These are phyloP conservation scores for Nomada lathburiana DNA, from an alignment of 2,888 invertebrate genomes.

Conservation along the genomic window DNA sequence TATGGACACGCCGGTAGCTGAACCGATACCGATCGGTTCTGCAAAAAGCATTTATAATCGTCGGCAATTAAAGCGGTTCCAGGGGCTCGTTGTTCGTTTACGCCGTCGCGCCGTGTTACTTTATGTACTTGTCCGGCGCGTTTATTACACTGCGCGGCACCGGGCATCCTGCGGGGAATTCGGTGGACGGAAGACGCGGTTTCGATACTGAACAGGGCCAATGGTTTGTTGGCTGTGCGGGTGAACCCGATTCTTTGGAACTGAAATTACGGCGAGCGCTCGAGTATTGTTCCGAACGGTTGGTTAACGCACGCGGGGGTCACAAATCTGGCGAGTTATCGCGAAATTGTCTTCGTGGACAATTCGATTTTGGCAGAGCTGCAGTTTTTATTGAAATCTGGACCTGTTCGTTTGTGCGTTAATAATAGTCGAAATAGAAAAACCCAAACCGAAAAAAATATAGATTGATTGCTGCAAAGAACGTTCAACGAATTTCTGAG, in stretches of 20 bases:
- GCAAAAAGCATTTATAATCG: conserved; percentile 62
- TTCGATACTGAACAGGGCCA: neutral
- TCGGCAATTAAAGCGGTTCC: conserved; percentile 53
- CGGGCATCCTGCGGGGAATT: neutral
- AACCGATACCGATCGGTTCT: conserved; percentile 62
- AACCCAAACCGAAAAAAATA: too few species aligned
- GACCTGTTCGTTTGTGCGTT: too few species aligned
- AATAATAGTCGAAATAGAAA: too few species aligned
- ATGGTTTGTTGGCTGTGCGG: neutral
- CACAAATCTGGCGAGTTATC: too few species aligned
- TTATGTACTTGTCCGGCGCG: conserved; percentile 32
- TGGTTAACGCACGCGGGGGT: too few species aligned
- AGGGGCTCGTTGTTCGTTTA: conserved; percentile 11
- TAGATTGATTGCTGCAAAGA: too few species aligned
- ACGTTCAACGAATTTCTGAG: too few species aligned
- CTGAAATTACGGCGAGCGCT: neutral
- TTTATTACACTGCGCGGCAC: conserved; percentile 1
- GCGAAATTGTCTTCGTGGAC: too few species aligned
- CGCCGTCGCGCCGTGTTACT: conserved; percentile 25
- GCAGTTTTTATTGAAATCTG: too few species aligned
- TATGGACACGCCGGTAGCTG: conserved; percentile 51
- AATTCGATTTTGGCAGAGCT: too few species aligned
- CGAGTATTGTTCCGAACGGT: too few species aligned
- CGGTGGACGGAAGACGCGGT: neutral
- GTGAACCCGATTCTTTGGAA: neutral